Conservation (phyloP, 2,888 invertebrate genomes). For the Apamea anceps region DNA sequence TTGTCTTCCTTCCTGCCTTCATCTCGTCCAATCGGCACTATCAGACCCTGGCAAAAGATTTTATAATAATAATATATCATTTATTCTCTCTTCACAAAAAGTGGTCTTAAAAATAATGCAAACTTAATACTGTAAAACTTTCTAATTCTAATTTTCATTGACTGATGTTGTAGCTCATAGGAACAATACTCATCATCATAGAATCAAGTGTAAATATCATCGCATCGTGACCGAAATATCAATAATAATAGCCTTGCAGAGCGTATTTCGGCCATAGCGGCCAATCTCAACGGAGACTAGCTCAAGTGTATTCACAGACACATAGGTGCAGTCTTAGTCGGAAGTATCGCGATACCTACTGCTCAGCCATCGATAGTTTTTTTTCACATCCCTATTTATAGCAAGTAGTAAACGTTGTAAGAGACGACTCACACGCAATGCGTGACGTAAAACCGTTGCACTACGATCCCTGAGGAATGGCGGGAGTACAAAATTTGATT, state of each 20-base stretch:
- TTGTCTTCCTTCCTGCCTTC: neutral
- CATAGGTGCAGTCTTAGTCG: neutral
- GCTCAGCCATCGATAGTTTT: neutral
- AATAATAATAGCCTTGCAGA: neutral
- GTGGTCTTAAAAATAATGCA: too few species aligned
- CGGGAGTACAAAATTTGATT: slow-evolving; percentile 64
- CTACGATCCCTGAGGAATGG: slow-evolving; percentile 48
- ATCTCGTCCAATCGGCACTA: neutral
- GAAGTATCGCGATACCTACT: neutral
- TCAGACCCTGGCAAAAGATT: neutral
- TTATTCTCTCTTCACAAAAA: too few species aligned
- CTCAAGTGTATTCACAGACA: neutral
- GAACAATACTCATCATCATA: neutral
- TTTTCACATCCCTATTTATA: slow-evolving; percentile 52
- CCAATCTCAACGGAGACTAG: neutral
- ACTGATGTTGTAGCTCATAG: neutral
- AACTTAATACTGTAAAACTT: too few species aligned
- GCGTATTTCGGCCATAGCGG: neutral
- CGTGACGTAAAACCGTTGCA: slow-evolving; percentile 60
- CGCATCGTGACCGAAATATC: neutral
- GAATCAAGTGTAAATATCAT: neutral
- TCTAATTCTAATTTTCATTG: too few species aligned
- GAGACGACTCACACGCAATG: slow-evolving; percentile 60
- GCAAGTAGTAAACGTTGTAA: slow-evolving; percentile 52
- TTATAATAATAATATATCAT: too few species aligned